Conservation (phyloP, 2,888 invertebrate species). For the Euproctis similis region DNA sequence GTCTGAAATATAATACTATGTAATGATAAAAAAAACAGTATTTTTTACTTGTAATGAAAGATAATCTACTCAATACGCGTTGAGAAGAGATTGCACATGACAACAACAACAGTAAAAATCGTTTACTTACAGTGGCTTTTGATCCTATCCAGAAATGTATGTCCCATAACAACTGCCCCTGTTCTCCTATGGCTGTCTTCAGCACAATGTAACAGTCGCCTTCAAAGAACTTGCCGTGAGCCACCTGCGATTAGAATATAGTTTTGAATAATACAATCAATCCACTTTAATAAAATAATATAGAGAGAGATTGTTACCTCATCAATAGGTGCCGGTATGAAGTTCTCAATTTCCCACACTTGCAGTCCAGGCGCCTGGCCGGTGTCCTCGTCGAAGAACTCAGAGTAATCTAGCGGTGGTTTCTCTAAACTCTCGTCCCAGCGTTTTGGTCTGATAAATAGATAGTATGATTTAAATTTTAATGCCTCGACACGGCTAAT, state of each 20-base stretch:
- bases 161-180: slow-evolving; percentile 91
- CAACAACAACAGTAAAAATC: no score
- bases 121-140: slow-evolving; percentile 89
- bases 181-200: slow-evolving; percentile 89
- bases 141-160: slow-evolving; percentile 99
- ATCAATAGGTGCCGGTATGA: slow-evolving; percentile 95
- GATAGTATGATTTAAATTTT: no score
- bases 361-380: slow-evolving; percentile 94
- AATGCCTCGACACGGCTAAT: no score
- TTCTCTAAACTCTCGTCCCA: slow-evolving; percentile 98
- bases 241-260: no score
- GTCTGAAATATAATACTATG: no score
- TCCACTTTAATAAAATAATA: no score
- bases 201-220: slow-evolving; percentile 98
- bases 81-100: no score
- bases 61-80: no score
- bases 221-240: slow-evolving; percentile 98
- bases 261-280: no score
- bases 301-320: slow-evolving; percentile 80
- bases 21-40: no score
- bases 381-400: slow-evolving; percentile 96
- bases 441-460: slow-evolving; percentile 92
- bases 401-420: slow-evolving; percentile 96
- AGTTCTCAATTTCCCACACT: slow-evolving; percentile 99
- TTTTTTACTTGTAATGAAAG: no score